These are phyloP conservation scores for Ectemnius cavifrons DNA, from an alignment of 2,888 invertebrate species.

Conservation along the genomic window DNA sequence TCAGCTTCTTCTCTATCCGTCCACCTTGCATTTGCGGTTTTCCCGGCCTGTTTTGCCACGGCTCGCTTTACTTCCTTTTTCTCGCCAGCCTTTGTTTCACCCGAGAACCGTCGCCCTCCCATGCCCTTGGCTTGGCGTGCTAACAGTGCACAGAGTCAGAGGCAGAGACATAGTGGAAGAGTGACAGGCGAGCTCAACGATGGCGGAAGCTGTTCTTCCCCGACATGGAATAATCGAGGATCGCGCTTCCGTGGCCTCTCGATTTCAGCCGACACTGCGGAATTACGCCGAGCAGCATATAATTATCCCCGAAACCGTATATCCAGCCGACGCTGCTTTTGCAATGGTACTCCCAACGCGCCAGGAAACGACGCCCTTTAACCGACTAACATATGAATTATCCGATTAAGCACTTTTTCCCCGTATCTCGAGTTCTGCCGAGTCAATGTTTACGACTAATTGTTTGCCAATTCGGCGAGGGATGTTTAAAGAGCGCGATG, in stretches of 20 bases:
- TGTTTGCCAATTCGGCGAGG: too few relatives aligned
- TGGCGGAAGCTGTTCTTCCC: slow-evolving; percentile 25
- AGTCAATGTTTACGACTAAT: too few relatives aligned
- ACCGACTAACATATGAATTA: too few relatives aligned
- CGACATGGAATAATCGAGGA: slow-evolving; percentile 37
- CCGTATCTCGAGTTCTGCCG: too few relatives aligned
- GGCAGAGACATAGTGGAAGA: too few relatives aligned
- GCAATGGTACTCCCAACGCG: not conserved
- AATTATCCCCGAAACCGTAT: slow-evolving; percentile 20
- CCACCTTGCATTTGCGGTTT: slow-evolving; percentile 16
- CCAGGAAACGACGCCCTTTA: too few relatives aligned
- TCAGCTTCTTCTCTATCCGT: slow-evolving; percentile 18
- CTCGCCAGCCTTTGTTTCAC: slow-evolving; percentile 32
- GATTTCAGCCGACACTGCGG: not conserved
- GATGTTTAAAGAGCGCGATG: too few relatives aligned
- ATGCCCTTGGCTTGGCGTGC: too few relatives aligned
- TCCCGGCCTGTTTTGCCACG: slow-evolving; percentile 19
- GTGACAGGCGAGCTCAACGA: not conserved
- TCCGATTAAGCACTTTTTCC: too few relatives aligned
- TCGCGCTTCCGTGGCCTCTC: not conserved
- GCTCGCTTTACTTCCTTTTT: slow-evolving; percentile 25
- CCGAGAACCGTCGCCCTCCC: slow-evolving; percentile 13
- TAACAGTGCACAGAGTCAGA: too few relatives aligned
- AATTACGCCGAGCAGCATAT: not conserved
- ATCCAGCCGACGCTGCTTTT: not conserved